Evolutionary conservation across 2,113 vertebrate species (phyloP).

Genomic region (Chrysochloris asiatica): DNA sequence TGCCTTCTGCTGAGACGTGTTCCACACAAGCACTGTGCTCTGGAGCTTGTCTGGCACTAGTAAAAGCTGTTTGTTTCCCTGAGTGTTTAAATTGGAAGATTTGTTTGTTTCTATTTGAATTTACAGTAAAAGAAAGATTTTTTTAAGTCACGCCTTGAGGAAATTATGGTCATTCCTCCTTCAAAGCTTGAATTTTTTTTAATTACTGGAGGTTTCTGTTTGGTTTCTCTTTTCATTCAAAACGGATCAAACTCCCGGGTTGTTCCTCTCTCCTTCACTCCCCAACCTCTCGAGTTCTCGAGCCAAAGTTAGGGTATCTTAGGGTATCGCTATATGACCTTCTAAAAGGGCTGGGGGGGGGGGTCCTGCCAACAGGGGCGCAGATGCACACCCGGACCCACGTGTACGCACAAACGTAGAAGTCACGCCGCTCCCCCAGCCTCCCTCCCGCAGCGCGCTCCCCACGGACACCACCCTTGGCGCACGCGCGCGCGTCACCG

Average conservation of each 20-base stretch:
- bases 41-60: slow-evolving; percentile 30
- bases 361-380: neutral
- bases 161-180: slow-evolving; percentile 16
- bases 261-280: neutral
- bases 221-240: neutral
- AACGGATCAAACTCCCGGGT: neutral
- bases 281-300: neutral
- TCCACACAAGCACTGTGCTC: slow-evolving; percentile 50
- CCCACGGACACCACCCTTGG: neutral
- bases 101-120: slow-evolving; percentile 50
- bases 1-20: slow-evolving; percentile 78
- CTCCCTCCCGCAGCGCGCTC: too few species aligned
- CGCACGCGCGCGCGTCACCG: neutral
- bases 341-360: fast-evolving
- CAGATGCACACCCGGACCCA: neutral
- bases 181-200: slow-evolving; percentile 21
- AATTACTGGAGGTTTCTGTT: neutral
- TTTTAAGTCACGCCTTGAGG: neutral
- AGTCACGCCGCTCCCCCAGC: neutral
- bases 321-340: fast-evolving
- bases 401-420: neutral
- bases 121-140: neutral
- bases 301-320: neutral
- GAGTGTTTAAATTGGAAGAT: neutral
- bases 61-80: neutral